Conservation (phyloP, 92 coral and sea anemone genomes). For the Epizoanthus fatuus region DNA sequence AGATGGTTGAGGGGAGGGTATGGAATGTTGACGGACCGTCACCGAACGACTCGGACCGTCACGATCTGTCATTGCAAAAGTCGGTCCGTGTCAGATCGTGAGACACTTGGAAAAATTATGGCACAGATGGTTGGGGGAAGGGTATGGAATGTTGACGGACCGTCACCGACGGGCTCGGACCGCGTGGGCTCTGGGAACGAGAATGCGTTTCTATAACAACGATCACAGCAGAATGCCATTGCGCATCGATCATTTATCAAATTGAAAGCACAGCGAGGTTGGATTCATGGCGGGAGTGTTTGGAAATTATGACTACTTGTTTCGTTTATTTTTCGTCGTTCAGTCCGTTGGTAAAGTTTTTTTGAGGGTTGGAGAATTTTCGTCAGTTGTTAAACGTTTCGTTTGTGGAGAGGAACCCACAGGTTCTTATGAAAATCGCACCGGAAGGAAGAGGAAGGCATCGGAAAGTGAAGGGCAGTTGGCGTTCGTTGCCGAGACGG, state of each 20-base stretch:
- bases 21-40: too few species aligned
- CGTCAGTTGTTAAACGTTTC: conserved; percentile 15
- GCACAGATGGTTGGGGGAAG: conserved; percentile 10
- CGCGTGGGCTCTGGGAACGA: neutral
- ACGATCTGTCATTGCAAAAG: too few species aligned
- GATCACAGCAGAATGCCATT: conserved; percentile 28
- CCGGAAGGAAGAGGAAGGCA: conserved; percentile 29
- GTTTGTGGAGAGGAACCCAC: conserved; percentile 28
- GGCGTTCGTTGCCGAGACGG: conserved; percentile 36
- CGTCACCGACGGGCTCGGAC: neutral
- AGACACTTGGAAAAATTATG: neutral
- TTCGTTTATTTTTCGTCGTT: conserved; percentile 33
- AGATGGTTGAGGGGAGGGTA: too few species aligned
- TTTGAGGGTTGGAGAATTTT: conserved; percentile 25
- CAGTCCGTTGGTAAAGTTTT: conserved; percentile 27
- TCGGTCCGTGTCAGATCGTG: too few species aligned
- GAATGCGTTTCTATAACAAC: conserved; percentile 15
- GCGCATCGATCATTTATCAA: neutral
- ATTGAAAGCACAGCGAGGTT: neutral
- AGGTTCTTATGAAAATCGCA: neutral
- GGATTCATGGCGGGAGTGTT: conserved; percentile 22
- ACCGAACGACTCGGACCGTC: too few species aligned
- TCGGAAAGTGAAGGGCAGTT: conserved; percentile 16
- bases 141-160: conserved; percentile 21
- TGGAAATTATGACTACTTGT: conserved; percentile 20